Base-by-base conservation (phyloP, 2,113 vertebrate genomes). In the Salvelinus namaycush region DNA sequence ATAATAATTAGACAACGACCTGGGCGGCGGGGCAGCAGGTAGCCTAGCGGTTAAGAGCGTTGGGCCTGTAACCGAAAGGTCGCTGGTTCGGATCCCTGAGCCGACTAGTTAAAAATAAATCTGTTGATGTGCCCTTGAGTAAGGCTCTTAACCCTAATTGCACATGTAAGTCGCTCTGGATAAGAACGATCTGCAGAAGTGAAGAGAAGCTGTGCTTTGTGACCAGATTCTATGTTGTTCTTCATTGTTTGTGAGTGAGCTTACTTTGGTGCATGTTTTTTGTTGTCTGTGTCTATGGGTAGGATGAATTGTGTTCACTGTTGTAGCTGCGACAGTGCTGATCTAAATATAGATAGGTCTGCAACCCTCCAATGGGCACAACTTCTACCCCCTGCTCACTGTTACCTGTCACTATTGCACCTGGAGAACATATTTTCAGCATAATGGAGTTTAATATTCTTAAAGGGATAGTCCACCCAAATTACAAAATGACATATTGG, bases 301-400 rank as follows among this genome's bases (percentile, higher is more conserved):
- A 68, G 68, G 34, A 90, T 87, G 73, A 88, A 84, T 83, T 90
- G 80, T 87, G 87, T 82, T 88, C 87, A 74, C 80, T 73, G 82
- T 78, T 84, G 78, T 75, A 83, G 83, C 85, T 89, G 83, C 79
- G 79, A 86, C 87, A 90, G 81, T 79, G 27, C 87, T 70, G 81
- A 83, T 89, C 90, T 93, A 92, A 89, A 93, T 90, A 92, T 92
- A 92, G 90, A 83, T 70, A 67, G 82, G 78, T 87, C 79, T 86
- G 83, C 76, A 87, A 79, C 73, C 83, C 81, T 86, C 78, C 78
- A 80, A 82, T 83, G 82, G 79, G 20, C 76, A 74, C 81, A 81
- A 18, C 83, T 86, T 81, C 75, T 48, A 80, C 39, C 39, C 39
- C 39, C 76, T 82, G 74, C 81, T 86, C 75, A 80, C 69, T 44